Base-by-base conservation (phyloP, 2,113 vertebrate genomes). In the Cephalophus harveyi region DNA sequence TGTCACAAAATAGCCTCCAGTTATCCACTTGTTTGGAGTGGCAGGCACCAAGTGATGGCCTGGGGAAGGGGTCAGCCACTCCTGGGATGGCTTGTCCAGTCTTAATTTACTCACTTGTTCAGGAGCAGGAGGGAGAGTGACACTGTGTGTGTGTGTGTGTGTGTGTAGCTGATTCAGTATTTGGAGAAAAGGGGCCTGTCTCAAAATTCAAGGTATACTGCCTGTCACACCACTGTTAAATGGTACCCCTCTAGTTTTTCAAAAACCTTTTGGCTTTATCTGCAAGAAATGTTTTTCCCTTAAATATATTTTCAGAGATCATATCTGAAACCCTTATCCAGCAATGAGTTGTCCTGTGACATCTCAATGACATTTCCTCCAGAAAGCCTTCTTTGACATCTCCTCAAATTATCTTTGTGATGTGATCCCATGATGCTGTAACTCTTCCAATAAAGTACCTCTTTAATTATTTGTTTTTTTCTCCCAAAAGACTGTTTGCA, bases 1-100 rank as follows among this genome's bases (percentile, higher is more conserved):
- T 97, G 67, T 88, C 95, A 97, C 33, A 71, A 91, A 95, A 95
- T 60, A 97, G 88, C 67, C 83, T 97, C 76, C 43, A 81, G 60
- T 93, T 95, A 96, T 82, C 87, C 57, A 46, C 92, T 96, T 83
- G 86, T 93, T 94, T 96, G 71, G 95, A 97, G 97, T 97, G 95
- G 93, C 96, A 97, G 97, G 76, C 92, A 95, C 59, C 78, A 93
- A 93, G 57, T n/a, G 97, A 97, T 97, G 93, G 93, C 97, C 97
- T 96, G 94, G 84, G 64, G 90, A 96, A 90, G 82, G 59, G 96
- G 92, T 97, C 93, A 97, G n/a, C 57, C 55, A 13, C 93, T 97
- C 76, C 95, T 71, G 48, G 33, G 55, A 57, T 96, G 81, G 90
- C 84, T 25, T 82, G 23, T 48, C 87, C 52, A 40, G 76, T 94